Percentiles rank a stretch among this genome's conserved stretches.
Conservation (phyloP, 2,797 vertebrate genomes). For the Chanos chanos region DNA sequence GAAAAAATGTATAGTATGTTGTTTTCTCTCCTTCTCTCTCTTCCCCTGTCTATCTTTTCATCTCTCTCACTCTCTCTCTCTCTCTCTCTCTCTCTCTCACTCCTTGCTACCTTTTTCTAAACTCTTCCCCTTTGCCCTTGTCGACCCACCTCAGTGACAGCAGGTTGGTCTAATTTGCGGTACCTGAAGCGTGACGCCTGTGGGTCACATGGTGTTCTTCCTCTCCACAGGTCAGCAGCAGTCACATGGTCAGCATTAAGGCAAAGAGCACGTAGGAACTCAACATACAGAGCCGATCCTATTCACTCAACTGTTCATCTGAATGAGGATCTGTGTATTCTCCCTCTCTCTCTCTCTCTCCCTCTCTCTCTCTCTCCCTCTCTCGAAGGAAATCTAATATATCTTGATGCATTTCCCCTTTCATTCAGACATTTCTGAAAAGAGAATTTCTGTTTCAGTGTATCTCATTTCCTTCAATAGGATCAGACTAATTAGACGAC, state of each 20-base stretch:
- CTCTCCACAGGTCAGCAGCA: slow-evolving; percentile 5
- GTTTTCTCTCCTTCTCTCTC: too few relatives aligned
- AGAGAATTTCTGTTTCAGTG: not conserved
- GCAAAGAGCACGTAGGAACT: not conserved
- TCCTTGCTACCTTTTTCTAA: not conserved
- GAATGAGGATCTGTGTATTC: too few relatives aligned
- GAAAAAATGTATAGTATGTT: too few relatives aligned
- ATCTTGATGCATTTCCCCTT: not conserved
- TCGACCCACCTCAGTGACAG: slow-evolving; percentile 10
- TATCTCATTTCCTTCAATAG: not conserved
- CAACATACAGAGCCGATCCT: too few relatives aligned
- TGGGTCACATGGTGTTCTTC: slow-evolving; percentile 23
- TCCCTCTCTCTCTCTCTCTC: too few relatives aligned
- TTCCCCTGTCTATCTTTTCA: too few relatives aligned
- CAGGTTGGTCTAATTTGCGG: slow-evolving; percentile 46
- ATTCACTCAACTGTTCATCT: too few relatives aligned
- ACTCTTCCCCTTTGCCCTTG: slow-evolving; percentile 10
- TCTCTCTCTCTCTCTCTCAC: not conserved
- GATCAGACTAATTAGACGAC: not conserved
- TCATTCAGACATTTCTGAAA: too few relatives aligned
- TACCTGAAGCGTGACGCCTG: slow-evolving; percentile 44
- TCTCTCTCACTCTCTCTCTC: not conserved
- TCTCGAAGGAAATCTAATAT: too few relatives aligned
- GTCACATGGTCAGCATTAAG: slow-evolving; percentile 30
- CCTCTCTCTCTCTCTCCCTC: too few relatives aligned